These are phyloP conservation scores for Sarcophaga subvicina DNA, from an alignment of 2,888 invertebrate genomes.

Conservation along the genomic window DNA sequence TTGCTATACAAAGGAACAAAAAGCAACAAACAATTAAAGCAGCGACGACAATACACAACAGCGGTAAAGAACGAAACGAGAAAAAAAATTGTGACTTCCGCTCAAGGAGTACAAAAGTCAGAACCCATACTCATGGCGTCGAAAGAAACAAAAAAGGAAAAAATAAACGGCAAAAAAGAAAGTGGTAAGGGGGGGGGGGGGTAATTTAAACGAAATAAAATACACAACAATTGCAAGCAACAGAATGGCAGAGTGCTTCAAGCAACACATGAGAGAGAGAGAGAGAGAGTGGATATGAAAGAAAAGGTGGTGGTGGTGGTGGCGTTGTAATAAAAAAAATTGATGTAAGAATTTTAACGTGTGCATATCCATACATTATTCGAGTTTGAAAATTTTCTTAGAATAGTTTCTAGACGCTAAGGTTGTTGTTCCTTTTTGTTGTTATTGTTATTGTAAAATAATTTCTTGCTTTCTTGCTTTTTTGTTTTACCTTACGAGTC, in stretches of 20 bases:
- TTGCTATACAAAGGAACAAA: background rate
- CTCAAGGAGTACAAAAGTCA: slow-evolving; percentile 8
- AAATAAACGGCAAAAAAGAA: slow-evolving; percentile 20
- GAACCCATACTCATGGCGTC: no score
- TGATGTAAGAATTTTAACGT: slow-evolving; percentile 44
- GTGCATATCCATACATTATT: slow-evolving; percentile 53
- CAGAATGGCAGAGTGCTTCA: background rate
- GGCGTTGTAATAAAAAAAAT: slow-evolving; percentile 3
- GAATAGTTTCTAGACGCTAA: slow-evolving; percentile 13
- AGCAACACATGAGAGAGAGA: background rate
- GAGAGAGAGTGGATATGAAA: background rate
- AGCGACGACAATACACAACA: slow-evolving; percentile 20
- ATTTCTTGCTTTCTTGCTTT: slow-evolving; percentile 30
- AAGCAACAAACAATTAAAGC: slow-evolving; percentile 17
- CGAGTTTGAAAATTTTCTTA: slow-evolving; percentile 45
- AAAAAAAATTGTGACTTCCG: slow-evolving; percentile 64
- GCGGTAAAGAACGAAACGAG: slow-evolving; percentile 16
- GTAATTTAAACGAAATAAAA: slow-evolving; percentile 47
- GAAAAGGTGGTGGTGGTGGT: slow-evolving; percentile 3
- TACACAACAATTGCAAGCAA: slow-evolving; percentile 16
- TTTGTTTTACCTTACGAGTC: slow-evolving; percentile 27
- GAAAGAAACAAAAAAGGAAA: slow-evolving; percentile 34
- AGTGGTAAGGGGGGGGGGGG: background rate
- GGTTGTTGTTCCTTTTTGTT: slow-evolving; percentile 21
- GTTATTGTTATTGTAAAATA: background rate